A percentile compares a stretch with the other conserved stretches of the same genome.
Conservation (phyloP, 2,113 vertebrate genomes). For the Indicator indicator region DNA sequence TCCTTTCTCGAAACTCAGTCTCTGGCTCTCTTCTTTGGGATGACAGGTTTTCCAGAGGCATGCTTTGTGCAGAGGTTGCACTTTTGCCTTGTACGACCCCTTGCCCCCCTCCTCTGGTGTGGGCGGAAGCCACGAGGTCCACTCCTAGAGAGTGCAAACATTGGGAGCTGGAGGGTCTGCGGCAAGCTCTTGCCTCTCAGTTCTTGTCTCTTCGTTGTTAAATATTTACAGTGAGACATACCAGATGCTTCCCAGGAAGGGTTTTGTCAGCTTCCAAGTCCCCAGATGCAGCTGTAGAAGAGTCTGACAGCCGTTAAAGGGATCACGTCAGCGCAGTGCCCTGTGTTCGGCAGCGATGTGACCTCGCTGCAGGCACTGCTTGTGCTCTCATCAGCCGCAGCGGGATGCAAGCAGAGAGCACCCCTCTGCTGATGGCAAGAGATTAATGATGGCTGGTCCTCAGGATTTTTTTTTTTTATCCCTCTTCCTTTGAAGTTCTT, state of each 20-base stretch:
- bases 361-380: neutral
- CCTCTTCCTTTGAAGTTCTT: neutral
- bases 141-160: neutral
- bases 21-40: neutral
- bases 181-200: neutral
- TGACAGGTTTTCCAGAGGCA: neutral
- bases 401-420: neutral
- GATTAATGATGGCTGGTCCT: constrained; percentile 33
- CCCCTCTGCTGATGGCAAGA: neutral
- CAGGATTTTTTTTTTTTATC: neutral
- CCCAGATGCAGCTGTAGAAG: constrained; percentile 18
- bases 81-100: neutral
- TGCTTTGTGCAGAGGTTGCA: neutral
- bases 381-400: neutral
- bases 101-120: neutral
- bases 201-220: neutral
- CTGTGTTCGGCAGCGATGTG: rapidly evolving
- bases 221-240: constrained; percentile 39
- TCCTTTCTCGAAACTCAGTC: neutral
- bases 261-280: constrained; percentile 51
- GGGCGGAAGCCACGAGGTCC: neutral
- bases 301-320: neutral
- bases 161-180: neutral
- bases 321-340: neutral
- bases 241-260: constrained; percentile 51